Evolutionary conservation across 2,797 vertebrate species (phyloP).

Genomic region (Megaceryle alcyon): DNA sequence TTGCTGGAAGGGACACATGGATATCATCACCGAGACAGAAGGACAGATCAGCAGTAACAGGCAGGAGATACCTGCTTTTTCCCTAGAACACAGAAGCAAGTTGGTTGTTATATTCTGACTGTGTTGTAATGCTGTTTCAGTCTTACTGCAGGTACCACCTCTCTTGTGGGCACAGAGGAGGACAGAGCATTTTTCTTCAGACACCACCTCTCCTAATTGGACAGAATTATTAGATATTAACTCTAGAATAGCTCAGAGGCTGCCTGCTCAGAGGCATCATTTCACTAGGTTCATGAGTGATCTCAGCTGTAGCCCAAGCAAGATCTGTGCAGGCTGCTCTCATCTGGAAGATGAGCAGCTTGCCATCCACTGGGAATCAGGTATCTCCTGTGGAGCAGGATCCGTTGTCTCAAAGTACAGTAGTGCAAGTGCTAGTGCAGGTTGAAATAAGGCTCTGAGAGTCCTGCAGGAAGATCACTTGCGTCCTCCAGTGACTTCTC

Average conservation of each 20-base stretch:
- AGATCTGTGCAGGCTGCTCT: background rate
- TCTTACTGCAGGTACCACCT: background rate
- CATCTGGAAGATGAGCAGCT: background rate
- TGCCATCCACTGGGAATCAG: background rate
- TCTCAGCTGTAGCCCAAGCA: background rate
- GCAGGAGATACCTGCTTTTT: background rate
- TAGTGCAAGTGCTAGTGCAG: background rate
- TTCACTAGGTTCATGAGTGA: background rate
- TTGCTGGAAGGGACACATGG: background rate
- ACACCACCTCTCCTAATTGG: background rate
- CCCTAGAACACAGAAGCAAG: background rate
- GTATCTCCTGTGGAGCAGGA: background rate
- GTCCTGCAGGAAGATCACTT: background rate
- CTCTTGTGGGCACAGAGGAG: background rate
- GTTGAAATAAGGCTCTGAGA: background rate
- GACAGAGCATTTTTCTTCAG: background rate
- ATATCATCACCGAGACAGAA: background rate
- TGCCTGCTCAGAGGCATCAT: background rate
- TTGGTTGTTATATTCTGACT: background rate
- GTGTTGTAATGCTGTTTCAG: background rate
- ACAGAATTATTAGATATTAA: background rate
- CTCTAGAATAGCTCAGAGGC: background rate
- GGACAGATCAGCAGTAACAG: background rate
- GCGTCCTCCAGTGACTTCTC: background rate
- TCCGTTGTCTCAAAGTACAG: background rate